Conservation (phyloP, 2,113 vertebrate genomes). For the Oreochromis spilurus region DNA sequence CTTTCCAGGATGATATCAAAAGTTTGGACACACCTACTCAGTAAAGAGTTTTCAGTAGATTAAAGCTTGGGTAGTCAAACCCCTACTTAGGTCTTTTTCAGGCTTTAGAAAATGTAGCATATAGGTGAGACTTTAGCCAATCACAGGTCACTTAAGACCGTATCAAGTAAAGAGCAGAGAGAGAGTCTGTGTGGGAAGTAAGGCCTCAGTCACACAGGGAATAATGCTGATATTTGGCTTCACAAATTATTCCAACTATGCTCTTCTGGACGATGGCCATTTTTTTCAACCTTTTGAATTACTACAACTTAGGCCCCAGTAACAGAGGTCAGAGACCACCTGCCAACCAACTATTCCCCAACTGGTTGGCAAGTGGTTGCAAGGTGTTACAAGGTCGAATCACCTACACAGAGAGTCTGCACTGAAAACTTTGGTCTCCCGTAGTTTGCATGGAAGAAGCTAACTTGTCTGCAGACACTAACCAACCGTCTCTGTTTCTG, state of each 20-base stretch:
- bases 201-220: neutral
- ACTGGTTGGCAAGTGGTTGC: neutral
- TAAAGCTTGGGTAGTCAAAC: neutral
- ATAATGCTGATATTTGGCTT: neutral
- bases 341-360: neutral
- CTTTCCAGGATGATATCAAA: too few species aligned
- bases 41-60: neutral
- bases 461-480: neutral
- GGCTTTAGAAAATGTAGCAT: neutral
- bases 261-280: neutral
- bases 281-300: neutral
- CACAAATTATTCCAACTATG: neutral
- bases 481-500: neutral
- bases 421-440: neutral
- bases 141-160: neutral
- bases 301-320: neutral
- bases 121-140: neutral
- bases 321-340: neutral
- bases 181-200: neutral
- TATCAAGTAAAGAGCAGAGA: neutral
- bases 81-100: neutral
- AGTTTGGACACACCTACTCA: neutral
- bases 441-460: neutral
- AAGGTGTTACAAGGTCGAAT: neutral
- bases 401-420: neutral